Conservation (phyloP, 2,888 invertebrate species). For the Cantharis rustica region DNA sequence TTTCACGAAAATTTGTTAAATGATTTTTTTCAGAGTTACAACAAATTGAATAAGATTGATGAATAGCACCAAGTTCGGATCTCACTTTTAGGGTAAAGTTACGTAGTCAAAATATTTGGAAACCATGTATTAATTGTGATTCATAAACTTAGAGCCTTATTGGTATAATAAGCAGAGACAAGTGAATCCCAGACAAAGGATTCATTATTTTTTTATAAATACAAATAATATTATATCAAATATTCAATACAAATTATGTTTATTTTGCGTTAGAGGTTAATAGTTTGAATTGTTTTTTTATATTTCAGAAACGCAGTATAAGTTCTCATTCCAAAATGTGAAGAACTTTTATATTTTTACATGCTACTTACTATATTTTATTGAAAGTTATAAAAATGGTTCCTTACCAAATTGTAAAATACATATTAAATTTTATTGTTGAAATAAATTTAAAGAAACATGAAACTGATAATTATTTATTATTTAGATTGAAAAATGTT, state of each 20-base stretch:
- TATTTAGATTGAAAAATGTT: not conserved
- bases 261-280: not conserved
- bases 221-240: too few relatives aligned
- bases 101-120: not conserved
- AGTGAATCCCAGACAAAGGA: not conserved
- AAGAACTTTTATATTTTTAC: not conserved
- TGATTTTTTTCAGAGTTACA: not conserved
- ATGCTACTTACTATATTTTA: not conserved
- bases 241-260: not conserved
- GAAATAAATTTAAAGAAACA: not conserved
- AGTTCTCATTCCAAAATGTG: not conserved
- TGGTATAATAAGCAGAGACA: not conserved
- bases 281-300: not conserved
- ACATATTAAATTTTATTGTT: not conserved
- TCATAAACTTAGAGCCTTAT: not conserved
- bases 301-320: not conserved
- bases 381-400: not conserved
- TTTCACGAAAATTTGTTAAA: not conserved
- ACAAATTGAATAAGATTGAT: not conserved
- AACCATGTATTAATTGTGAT: not conserved
- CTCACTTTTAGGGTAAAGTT: not conserved
- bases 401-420: not conserved
- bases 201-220: not conserved
- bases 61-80: not conserved
- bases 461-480: not conserved